A percentile compares a stretch with the other conserved stretches of the same genome.
Conservation (phyloP, 1,140 invertebrate genomes). For the Cotesia chilonis region DNA sequence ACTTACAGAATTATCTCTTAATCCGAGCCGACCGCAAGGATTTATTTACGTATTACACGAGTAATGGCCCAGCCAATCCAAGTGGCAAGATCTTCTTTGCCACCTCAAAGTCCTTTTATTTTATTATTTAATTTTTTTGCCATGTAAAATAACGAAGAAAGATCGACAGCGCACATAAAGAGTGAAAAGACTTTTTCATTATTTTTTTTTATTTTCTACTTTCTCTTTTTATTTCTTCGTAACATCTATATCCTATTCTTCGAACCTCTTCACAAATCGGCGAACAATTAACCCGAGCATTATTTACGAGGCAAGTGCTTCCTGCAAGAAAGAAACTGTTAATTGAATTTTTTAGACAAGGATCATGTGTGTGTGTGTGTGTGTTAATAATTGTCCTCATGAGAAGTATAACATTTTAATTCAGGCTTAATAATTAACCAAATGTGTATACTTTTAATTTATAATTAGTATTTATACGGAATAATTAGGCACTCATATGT, state of each 20-base stretch:
- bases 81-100: constrained; percentile 8
- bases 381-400: not conserved
- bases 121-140: not conserved
- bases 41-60: constrained; percentile 31
- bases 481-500: not conserved
- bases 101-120: not conserved
- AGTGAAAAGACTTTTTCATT: constrained; percentile 16
- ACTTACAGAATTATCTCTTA: constrained; percentile 38
- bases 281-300: constrained; percentile 48
- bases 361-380: not conserved
- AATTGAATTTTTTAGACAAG: constrained; percentile 40
- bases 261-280: constrained; percentile 5
- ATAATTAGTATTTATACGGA: constrained; percentile 8
- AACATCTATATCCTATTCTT: constrained; percentile 7
- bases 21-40: constrained; percentile 34
- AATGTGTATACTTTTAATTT: too few relatives aligned
- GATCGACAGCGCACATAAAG: constrained; percentile 28
- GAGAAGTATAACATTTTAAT: constrained; percentile 22
- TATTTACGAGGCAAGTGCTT: constrained; percentile 46
- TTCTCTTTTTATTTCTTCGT: constrained; percentile 11
- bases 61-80: not conserved
- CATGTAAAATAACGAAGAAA: constrained; percentile 11
- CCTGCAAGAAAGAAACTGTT: constrained; percentile 32
- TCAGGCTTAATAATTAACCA: not conserved
- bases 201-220: too few relatives aligned